Conservation (phyloP, 2,888 invertebrate species). For the Andrena praecox region DNA sequence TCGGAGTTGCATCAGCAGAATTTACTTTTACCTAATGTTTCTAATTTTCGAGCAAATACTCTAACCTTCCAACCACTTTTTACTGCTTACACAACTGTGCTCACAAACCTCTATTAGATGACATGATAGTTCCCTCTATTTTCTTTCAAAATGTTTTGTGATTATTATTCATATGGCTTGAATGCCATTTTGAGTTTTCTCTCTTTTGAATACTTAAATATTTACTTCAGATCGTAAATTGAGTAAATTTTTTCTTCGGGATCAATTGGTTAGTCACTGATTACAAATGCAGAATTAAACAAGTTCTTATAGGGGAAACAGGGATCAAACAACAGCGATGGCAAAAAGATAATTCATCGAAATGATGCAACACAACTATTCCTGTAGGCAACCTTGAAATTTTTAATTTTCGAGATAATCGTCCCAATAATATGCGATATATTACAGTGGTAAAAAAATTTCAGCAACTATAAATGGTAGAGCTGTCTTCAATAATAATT, state of each 20-base stretch:
- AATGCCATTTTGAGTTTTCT: too few relatives aligned
- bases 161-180: too few relatives aligned
- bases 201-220: not conserved
- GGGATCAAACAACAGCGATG: not conserved
- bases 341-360: not conserved
- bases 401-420: not conserved
- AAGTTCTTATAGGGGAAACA: not conserved
- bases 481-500: not conserved
- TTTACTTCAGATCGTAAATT: not conserved
- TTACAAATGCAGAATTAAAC: not conserved
- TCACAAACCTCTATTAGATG: not conserved
- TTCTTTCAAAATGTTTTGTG: not conserved
- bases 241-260: not conserved
- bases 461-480: not conserved
- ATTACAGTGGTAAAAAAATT: not conserved
- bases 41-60: conserved; percentile 18
- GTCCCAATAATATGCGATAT: not conserved
- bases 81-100: conserved; percentile 5
- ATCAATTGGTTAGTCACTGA: not conserved
- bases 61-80: conserved; percentile 2
- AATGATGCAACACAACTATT: not conserved
- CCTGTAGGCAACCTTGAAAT: not conserved
- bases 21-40: conserved; percentile 12
- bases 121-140: not conserved
- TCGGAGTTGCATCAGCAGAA: conserved; percentile 1